Conservation (phyloP, 2,113 vertebrate species). For the Syngnathus scovelli region DNA sequence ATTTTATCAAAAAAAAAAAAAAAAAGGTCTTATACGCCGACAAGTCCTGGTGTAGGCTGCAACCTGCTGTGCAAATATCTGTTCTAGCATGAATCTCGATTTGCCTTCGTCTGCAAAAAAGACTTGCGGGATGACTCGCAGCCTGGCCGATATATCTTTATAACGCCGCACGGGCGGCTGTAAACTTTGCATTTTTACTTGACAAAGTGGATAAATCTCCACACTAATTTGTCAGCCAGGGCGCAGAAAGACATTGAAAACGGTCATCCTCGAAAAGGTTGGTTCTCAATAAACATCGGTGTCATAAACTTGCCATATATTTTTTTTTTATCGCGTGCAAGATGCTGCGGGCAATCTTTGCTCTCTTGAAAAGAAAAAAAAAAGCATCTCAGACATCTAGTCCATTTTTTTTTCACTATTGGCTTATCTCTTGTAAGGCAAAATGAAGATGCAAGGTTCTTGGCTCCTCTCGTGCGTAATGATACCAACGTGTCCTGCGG, state of each 20-base stretch:
- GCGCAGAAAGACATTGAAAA: background rate
- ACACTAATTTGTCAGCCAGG: conserved; percentile 1
- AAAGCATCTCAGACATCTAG: background rate
- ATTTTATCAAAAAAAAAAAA: no score
- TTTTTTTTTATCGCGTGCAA: background rate
- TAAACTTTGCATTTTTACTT: conserved; percentile 6
- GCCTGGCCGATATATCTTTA: conserved; percentile 5
- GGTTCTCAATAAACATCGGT: background rate
- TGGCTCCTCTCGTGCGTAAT: background rate
- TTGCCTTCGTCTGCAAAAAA: conserved; percentile 8
- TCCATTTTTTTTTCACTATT: background rate
- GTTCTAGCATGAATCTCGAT: background rate
- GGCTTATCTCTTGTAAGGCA: background rate
- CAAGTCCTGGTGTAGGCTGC: background rate
- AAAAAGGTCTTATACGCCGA: background rate
- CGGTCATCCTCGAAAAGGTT: conserved; percentile 2
- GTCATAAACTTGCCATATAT: background rate
- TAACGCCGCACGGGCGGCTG: background rate
- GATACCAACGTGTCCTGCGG: background rate
- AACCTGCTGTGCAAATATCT: conserved; percentile 1
- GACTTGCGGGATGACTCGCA: background rate
- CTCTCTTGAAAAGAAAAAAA: background rate
- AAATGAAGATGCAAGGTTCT: no score
- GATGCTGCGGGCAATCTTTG: background rate
- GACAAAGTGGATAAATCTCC: conserved; percentile 8